Evolutionary conservation across 2,888 invertebrate genomes (phyloP).

Genomic region (Yponomeuta cagnagella): DNA sequence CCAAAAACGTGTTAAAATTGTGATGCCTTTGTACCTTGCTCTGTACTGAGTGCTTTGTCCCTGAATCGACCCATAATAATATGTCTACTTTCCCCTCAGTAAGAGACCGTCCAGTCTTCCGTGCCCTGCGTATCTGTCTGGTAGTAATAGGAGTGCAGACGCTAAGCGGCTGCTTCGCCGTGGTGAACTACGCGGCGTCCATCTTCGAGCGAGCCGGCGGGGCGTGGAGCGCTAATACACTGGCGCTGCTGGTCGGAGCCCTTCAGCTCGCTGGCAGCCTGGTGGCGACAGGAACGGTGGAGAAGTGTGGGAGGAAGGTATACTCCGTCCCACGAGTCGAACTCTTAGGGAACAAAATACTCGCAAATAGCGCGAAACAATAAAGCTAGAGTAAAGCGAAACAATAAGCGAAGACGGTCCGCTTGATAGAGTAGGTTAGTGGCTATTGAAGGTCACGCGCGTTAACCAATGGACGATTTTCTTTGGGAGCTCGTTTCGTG

Average conservation of each 20-base stretch:
- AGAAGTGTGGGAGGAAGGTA: slow-evolving; percentile 16
- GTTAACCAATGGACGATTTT: too few relatives aligned
- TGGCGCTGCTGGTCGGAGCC: slow-evolving; percentile 13
- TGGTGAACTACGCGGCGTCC: slow-evolving; percentile 21
- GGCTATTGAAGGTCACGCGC: too few relatives aligned
- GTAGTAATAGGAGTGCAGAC: slow-evolving; percentile 20
- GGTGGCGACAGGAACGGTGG: slow-evolving; percentile 13
- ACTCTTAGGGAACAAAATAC: too few relatives aligned
- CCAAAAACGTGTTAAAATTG: too few relatives aligned
- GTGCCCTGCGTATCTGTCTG: slow-evolving; percentile 16
- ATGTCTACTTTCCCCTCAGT: slow-evolving; percentile 15
- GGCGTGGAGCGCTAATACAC: slow-evolving; percentile 6
- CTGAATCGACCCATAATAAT: not conserved
- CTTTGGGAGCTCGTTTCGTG: too few relatives aligned
- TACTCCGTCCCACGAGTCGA: not conserved
- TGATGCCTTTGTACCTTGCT: too few relatives aligned
- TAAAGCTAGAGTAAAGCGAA: too few relatives aligned
- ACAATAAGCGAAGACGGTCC: too few relatives aligned
- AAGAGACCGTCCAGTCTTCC: slow-evolving; percentile 18
- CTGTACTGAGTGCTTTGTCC: too few relatives aligned
- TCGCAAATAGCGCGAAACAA: too few relatives aligned
- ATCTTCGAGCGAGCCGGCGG: slow-evolving; percentile 28
- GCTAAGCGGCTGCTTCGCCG: slow-evolving; percentile 23
- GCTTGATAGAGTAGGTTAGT: too few relatives aligned
- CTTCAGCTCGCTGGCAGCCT: slow-evolving; percentile 17